Conservation (phyloP, 1,140 invertebrate species). For the Battus philenor region DNA sequence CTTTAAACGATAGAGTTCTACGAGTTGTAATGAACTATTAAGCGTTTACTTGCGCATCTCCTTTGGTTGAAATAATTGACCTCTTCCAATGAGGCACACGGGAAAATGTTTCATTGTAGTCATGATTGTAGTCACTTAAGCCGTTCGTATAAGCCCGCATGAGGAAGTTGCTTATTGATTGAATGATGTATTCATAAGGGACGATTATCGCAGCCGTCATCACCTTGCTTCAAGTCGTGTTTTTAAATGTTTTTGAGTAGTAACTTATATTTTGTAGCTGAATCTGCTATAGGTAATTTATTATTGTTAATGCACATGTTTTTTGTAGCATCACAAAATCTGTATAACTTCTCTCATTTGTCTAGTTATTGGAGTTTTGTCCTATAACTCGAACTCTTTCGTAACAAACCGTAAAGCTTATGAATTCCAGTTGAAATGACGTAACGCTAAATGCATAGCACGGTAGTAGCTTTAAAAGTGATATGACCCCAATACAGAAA, state of each 20-base stretch:
- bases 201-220: no score
- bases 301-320: constrained; percentile 36
- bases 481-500: no score
- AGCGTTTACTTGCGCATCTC: constrained; percentile 37
- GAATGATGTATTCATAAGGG: constrained; percentile 44
- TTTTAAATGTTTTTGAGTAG: constrained; percentile 22
- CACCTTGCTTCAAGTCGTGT: constrained; percentile 29
- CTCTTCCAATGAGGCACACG: constrained; percentile 52
- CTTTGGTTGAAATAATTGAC: constrained; percentile 61
- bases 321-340: neutral
- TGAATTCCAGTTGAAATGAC: constrained; percentile 48
- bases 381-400: constrained; percentile 19
- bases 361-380: constrained; percentile 41
- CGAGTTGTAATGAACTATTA: constrained; percentile 64
- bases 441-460: constrained; percentile 29
- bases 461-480: no score
- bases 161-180: constrained; percentile 66
- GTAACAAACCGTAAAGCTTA: constrained; percentile 47
- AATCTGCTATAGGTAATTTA: constrained; percentile 47
- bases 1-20: constrained; percentile 54
- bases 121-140: constrained; percentile 63
- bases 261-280: no score
- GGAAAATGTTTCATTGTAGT: constrained; percentile 54
- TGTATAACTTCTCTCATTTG: neutral
- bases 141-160: constrained; percentile 65